Conservation (phyloP, 2,888 invertebrate genomes). For the Apomyelois bistriatella region DNA sequence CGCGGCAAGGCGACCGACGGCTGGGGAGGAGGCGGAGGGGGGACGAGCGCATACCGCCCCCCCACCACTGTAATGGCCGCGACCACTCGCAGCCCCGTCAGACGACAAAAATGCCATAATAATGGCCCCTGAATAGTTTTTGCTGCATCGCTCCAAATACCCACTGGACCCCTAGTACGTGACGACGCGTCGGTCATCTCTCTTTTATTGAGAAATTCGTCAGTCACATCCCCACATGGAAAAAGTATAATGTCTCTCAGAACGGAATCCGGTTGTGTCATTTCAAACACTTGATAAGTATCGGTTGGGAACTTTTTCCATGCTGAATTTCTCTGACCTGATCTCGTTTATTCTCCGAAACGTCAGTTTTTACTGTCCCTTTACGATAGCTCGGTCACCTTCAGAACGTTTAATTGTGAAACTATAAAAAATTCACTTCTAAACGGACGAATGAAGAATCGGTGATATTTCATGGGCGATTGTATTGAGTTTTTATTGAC, state of each 20-base stretch:
- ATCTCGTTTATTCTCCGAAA: slow-evolving; percentile 71
- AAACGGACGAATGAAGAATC: slow-evolving; percentile 38
- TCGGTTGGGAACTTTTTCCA: slow-evolving; percentile 66
- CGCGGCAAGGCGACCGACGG: slow-evolving; percentile 34
- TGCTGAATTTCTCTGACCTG: slow-evolving; percentile 67
- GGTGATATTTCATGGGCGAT: slow-evolving; percentile 54
- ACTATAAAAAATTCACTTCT: slow-evolving; percentile 66
- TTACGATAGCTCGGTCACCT: slow-evolving; percentile 72
- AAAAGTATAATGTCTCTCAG: slow-evolving; percentile 60
- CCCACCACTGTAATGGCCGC: slow-evolving; percentile 69
- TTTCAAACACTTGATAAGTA: slow-evolving; percentile 81
- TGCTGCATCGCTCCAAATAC: slow-evolving; percentile 78
- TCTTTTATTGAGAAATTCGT: slow-evolving; percentile 80
- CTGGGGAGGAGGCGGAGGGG: slow-evolving; percentile 30
- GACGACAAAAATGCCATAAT: slow-evolving; percentile 81
- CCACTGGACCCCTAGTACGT: slow-evolving; percentile 66
- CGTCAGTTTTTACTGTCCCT: slow-evolving; percentile 58
- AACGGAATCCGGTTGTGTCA: slow-evolving; percentile 77
- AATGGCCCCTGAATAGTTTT: slow-evolving; percentile 78
- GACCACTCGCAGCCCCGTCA: slow-evolving; percentile 72
- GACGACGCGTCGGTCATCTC: slow-evolving; percentile 73
- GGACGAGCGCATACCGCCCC: slow-evolving; percentile 37
- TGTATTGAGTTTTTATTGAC: slow-evolving; percentile 17
- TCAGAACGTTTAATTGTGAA: slow-evolving; percentile 69
- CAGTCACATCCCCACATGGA: slow-evolving; percentile 69